phyloP scores from a whole-genome alignment of 2,113 vertebrate genomes.

The Coptodon bakossiorum region DNA sequence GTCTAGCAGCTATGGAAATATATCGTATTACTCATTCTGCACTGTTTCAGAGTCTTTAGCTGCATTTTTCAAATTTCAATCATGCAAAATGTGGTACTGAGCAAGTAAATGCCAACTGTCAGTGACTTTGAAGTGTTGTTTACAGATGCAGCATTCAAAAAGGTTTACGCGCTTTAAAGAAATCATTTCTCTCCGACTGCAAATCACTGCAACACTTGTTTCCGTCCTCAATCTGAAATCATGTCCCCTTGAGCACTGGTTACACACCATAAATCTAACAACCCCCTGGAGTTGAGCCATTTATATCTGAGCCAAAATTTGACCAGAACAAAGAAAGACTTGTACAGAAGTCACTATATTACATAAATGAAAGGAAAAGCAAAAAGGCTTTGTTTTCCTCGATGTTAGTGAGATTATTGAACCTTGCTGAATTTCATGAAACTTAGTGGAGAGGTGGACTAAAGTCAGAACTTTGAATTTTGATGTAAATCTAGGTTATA shows the following conservation, averaged over 20 bases:
- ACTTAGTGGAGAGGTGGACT: neutral
- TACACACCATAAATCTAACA: neutral
- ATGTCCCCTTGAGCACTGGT: neutral
- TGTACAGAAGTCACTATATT: neutral
- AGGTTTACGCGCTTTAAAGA: neutral
- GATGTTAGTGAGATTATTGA: fast-evolving
- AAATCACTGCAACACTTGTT: neutral
- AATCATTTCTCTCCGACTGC: neutral
- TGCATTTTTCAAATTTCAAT: neutral
- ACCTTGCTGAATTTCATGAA: neutral
- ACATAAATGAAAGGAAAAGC: neutral
- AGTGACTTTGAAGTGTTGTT: neutral
- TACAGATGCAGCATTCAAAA: neutral
- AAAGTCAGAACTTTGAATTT: neutral
- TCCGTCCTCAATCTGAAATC: neutral
- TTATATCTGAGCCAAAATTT: neutral
- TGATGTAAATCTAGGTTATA: neutral
- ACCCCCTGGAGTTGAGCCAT: neutral
- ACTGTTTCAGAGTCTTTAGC: neutral
- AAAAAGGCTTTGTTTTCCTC: neutral
- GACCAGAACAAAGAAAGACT: neutral
- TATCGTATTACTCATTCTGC: neutral
- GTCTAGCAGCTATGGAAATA: neutral
- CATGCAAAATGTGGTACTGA: neutral
- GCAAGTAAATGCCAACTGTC: neutral